These are phyloP conservation scores for Syrrhaptes paradoxus DNA, from an alignment of 2,113 vertebrate genomes.

Conservation along the genomic window DNA sequence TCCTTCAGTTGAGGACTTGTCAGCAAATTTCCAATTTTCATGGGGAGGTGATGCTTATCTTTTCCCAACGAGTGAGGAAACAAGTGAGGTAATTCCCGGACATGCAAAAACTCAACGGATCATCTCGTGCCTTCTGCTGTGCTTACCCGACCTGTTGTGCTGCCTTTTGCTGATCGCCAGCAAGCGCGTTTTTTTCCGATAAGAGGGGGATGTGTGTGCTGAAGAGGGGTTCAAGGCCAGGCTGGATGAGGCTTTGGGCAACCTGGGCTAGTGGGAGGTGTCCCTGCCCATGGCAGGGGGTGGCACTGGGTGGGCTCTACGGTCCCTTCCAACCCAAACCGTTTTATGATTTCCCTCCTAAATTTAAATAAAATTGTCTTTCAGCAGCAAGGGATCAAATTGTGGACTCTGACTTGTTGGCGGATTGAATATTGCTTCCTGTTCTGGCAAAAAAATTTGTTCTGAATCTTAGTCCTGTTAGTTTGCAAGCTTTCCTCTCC, in stretches of 20 bases:
- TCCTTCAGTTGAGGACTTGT: background rate
- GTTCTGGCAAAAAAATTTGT: background rate
- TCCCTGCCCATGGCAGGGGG: no score
- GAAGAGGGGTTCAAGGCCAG: no score
- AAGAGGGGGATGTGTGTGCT: no score
- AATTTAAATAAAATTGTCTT: background rate
- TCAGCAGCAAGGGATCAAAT: background rate
- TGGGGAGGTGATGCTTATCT: no score
- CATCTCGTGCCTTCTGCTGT: no score
- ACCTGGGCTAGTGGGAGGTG: no score
- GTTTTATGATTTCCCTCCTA: background rate
- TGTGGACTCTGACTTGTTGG: background rate
- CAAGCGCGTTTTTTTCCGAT: background rate
- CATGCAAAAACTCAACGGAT: rapidly evolving
- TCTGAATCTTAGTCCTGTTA: background rate
- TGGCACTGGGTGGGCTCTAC: no score
- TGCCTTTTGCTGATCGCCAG: background rate
- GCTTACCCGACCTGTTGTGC: background rate
- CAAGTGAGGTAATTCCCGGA: background rate
- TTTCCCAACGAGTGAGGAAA: background rate
- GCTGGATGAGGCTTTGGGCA: no score
- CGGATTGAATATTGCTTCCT: background rate
- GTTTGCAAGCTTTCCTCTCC: background rate
- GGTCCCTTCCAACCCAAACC: no score
- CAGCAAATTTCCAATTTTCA: background rate